Base-by-base conservation (phyloP, 2,888 invertebrate genomes). In the Andrena hattorfiana region DNA sequence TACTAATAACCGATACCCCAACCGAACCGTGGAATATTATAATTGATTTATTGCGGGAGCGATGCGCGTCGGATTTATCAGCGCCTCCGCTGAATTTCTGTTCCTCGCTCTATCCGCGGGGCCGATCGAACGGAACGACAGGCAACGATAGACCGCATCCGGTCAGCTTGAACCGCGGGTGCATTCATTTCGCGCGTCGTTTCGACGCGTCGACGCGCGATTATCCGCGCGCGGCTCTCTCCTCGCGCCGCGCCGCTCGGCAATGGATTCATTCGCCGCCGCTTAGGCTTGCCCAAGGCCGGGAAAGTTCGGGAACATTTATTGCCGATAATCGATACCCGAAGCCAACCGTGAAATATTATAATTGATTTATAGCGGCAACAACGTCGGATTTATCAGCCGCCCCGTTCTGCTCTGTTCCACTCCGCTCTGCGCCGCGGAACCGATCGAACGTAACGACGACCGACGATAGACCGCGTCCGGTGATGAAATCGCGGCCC, bases 1-100 rank as follows among this genome's bases (percentile, higher is more conserved):
- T 93, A 94, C 94, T 94, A 94, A 94, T 94, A 94, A 93, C 93
- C 93, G 92, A 92, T 93, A 93, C 91, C 92, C 93, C 91, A 92
- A 93, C 92, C 93, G 91, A 93, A 93, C 92, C 94, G 92, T 94
- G 94, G 93, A 94, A 94, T 94, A 94, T 94, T 93, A 94, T 94
- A 94, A 94, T 94, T 94, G 94, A 94, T 94, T 94, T 94, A 94
- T 93, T 87, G 92, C 90, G 82, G 80, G 68, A 83, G 84, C 87
- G 87, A 89, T 88, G 88, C 85, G 79, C 82, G 89, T 89, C 90
- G 92, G 89, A 93, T 93, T 93, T 93, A 93, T 93, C 93, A 92
- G 92, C 90, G 89, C 87, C 89, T 87, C 89, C 86, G 67, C 60
- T 76, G 49, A 67, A 68, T 68, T 62, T 77, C 72, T 77, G 76